Evolutionary conservation across 2,113 vertebrate species (phyloP), one percentile per base, ranked within the genome.

Genomic region (Cinclus mexicanus): DNA sequence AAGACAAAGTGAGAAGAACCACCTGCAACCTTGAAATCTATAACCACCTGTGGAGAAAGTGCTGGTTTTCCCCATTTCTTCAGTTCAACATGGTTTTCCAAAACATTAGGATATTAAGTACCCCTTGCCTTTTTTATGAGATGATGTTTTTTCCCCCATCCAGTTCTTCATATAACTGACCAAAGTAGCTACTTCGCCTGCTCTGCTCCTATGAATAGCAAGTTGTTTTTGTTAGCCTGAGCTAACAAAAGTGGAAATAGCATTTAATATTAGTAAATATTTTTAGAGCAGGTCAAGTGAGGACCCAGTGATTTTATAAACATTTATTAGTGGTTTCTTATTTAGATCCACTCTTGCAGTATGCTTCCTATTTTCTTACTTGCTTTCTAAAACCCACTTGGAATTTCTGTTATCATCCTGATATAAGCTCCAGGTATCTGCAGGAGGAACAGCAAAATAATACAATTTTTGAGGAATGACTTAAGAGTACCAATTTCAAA

Each of bases 221-320:
- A 76, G 78, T 70, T 96, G 82, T 89, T 94, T 93, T 87, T 93
- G 50, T 81, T 84, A 86, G 42, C 10, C 41, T 85, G 59, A 80
- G n/a, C 55, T 4, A 61, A 67, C 23, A 79, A 35, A 94, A 93
- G 72, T 95, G 71, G 90, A 96, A 93, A 92, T 75, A 83, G 61
- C 44, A 86, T 90, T 83, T 91, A 85, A 83, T 18, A 1, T 44
- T 70, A 83, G 46, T 37, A 83, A 90, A 65, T 90, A 96, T 88
- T 95, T 93, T 96, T 89, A 90, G 63, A 87, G 24, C 63, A 88
- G 78, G 72, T 95, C 94, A 96, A 92, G 41, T 91, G 82, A 88
- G 70, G 31, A 81, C 31, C 21, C 37, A 69, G 31, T 56, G 75
- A 49, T 39, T 93, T 91, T 69, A 61, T 53, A 89, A 68, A 50